Percentiles rank a stretch among this genome's conserved stretches.
Evolutionary conservation across 2,888 invertebrate genomes (phyloP).

Genomic region (Perithous albicinctus): DNA sequence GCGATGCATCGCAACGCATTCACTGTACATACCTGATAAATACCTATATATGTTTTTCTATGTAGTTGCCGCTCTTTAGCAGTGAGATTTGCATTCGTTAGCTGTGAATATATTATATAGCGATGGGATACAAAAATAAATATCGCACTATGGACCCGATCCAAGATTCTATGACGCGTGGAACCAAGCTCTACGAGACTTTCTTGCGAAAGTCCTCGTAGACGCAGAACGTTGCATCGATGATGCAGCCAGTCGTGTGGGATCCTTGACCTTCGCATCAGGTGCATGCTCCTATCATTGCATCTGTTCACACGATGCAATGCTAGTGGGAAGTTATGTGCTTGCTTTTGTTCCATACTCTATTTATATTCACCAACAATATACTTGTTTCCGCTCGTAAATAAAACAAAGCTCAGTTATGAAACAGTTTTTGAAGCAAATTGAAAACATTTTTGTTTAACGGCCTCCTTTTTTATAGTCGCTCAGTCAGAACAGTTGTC

Average conservation of each 20-base stretch:
- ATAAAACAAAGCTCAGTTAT: too few relatives aligned
- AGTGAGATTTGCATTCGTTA: constrained; percentile 27
- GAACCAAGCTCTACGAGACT: constrained; percentile 34
- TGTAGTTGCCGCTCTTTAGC: background rate
- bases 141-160: constrained; percentile 43
- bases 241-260: constrained; percentile 29
- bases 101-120: background rate
- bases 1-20: background rate
- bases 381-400: too few relatives aligned
- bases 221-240: background rate
- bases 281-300: constrained; percentile 27
- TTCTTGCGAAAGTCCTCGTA: constrained; percentile 53
- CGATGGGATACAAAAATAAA: constrained; percentile 53
- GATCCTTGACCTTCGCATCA: constrained; percentile 62
- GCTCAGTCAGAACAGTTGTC: too few relatives aligned
- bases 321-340: background rate
- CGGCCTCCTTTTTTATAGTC: too few relatives aligned
- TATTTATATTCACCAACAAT: background rate
- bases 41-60: background rate
- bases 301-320: background rate
- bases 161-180: constrained; percentile 57
- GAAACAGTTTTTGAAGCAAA: too few relatives aligned
- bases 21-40: background rate
- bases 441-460: too few relatives aligned
- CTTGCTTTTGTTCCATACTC: background rate